A percentile compares a stretch with the other conserved stretches of the same genome.
Conservation (phyloP, 2,797 vertebrate genomes). For the Picus viridis region DNA sequence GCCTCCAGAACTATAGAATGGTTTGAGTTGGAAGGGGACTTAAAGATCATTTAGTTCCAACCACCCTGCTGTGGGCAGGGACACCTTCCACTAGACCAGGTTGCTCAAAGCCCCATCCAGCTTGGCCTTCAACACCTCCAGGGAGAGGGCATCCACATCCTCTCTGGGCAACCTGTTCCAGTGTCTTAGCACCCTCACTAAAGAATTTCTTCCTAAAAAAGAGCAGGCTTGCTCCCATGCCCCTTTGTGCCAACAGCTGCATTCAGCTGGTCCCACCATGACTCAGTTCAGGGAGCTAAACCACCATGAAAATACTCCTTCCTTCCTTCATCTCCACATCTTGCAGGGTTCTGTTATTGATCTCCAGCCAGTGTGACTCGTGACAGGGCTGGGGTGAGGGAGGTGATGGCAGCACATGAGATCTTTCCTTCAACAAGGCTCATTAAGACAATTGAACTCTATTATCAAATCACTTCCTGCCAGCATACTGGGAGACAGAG, state of each 20-base stretch:
- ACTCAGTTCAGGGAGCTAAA: background rate
- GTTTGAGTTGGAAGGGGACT: too few relatives aligned
- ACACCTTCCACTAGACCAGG: too few relatives aligned
- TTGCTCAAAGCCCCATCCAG: too few relatives aligned
- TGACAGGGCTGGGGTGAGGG: background rate
- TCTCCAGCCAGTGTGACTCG: background rate
- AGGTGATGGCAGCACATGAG: background rate
- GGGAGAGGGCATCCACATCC: too few relatives aligned
- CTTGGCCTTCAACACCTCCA: too few relatives aligned
- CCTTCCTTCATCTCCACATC: background rate
- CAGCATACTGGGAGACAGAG: background rate
- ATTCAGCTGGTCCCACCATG: background rate
- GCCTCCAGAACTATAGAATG: background rate
- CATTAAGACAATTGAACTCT: background rate
- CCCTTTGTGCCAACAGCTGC: background rate
- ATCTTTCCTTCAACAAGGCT: background rate
- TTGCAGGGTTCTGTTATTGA: background rate
- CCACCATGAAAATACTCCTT: background rate
- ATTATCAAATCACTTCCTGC: slow-evolving; percentile 29
- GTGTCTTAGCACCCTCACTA: too few relatives aligned
- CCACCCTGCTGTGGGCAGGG: too few relatives aligned
- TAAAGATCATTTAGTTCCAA: too few relatives aligned
- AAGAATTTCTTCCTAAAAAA: too few relatives aligned
- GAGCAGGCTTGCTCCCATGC: background rate
- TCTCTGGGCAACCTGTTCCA: too few relatives aligned